phyloP scores from a whole-genome alignment of 1,140 invertebrate species.

The Drusus annulatus region DNA sequence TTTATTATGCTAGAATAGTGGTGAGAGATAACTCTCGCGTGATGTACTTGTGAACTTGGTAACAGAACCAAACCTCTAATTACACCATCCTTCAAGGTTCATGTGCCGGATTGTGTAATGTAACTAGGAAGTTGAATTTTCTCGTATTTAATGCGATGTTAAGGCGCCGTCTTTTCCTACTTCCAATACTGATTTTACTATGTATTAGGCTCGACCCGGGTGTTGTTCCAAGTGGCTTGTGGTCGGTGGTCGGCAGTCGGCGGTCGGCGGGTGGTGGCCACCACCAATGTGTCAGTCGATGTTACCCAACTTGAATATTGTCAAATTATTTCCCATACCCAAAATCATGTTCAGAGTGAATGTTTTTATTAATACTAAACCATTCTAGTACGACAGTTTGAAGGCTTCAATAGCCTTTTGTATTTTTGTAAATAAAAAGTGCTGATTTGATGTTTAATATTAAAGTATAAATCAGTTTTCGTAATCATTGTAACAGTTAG shows the following conservation, averaged over 20 bases:
- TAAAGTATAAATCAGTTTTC: conserved; percentile 41
- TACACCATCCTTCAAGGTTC: too few relatives aligned
- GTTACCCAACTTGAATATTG: conserved; percentile 18
- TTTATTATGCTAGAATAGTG: conserved; percentile 58
- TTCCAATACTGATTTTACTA: neutral
- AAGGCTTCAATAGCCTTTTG: conserved; percentile 56
- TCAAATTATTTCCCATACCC: conserved; percentile 5
- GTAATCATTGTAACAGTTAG: conserved; percentile 28
- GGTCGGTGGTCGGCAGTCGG: neutral
- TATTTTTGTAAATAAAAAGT: conserved; percentile 60
- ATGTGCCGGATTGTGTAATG: too few relatives aligned
- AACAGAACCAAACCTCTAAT: conserved; percentile 56
- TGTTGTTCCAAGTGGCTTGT: neutral
- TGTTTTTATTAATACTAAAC: conserved; percentile 43
- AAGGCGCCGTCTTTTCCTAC: neutral
- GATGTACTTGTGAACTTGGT: conserved; percentile 49
- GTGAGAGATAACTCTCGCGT: conserved; percentile 49
- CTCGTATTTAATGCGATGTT: neutral
- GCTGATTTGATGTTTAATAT: conserved; percentile 58
- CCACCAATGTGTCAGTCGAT: neutral
- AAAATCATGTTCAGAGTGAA: conserved; percentile 34
- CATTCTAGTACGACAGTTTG: conserved; percentile 49
- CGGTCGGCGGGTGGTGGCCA: neutral
- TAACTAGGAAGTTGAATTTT: conserved; percentile 1
- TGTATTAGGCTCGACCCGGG: neutral